These are phyloP conservation scores for Enoplosus armatus DNA, from an alignment of 2,797 vertebrate species.

Conservation along the genomic window DNA sequence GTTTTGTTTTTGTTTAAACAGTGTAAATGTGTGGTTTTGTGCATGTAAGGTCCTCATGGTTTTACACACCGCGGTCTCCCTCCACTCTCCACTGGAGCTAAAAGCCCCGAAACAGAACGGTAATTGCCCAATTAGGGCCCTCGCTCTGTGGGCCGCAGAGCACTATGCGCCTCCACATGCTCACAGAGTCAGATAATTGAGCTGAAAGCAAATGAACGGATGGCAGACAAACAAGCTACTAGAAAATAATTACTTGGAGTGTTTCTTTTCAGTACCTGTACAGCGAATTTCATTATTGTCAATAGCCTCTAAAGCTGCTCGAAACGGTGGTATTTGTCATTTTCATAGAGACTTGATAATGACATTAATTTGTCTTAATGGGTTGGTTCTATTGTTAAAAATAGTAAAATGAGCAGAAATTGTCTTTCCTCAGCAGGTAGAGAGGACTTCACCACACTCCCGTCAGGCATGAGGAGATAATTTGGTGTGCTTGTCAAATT, in stretches of 20 bases:
- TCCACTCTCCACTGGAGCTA: slow-evolving; percentile 93
- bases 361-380: slow-evolving; percentile 99
- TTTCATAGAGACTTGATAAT: slow-evolving; percentile 99
- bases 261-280: slow-evolving; percentile 99
- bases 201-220: slow-evolving; percentile 99
- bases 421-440: slow-evolving; percentile 99
- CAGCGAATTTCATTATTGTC: slow-evolving; percentile 99
- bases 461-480: slow-evolving; percentile 98
- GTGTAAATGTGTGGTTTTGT: slow-evolving; percentile 80
- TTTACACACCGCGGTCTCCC: slow-evolving; percentile 89
- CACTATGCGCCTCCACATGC: slow-evolving; percentile 89
- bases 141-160: slow-evolving; percentile 91
- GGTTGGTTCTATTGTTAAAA: slow-evolving; percentile 99
- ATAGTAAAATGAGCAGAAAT: slow-evolving; percentile 99
- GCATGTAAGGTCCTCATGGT: slow-evolving; percentile 84
- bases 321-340: slow-evolving; percentile 99
- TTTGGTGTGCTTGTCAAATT: slow-evolving; percentile 99
- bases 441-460: slow-evolving; percentile 96
- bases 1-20: slow-evolving; percentile 84
- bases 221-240: slow-evolving; percentile 99
- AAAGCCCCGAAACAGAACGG: slow-evolving; percentile 97
- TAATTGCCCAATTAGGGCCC: slow-evolving; percentile 99
- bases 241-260: slow-evolving; percentile 99
- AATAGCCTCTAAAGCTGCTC: slow-evolving; percentile 99
- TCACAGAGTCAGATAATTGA: slow-evolving; percentile 95